Conservation (phyloP, 2,113 vertebrate species). For the Gadus macrocephalus region DNA sequence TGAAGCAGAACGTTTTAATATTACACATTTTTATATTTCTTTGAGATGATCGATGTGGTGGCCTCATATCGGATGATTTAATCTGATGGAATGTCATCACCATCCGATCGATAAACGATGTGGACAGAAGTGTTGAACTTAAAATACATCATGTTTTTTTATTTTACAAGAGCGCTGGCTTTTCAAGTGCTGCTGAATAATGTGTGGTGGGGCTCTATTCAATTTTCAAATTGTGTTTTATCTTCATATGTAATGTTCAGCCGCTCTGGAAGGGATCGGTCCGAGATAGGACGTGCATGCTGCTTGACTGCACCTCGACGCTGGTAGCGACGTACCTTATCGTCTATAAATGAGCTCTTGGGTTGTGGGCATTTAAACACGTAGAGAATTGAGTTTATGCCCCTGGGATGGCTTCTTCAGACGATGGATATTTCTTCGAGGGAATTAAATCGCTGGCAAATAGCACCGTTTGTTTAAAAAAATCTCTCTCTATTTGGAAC, state of each 20-base stretch:
- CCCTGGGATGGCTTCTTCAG: conserved; percentile 20
- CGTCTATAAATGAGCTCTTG: conserved; percentile 31
- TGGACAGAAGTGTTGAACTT: too few relatives aligned
- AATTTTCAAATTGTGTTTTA: too few relatives aligned
- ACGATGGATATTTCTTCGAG: conserved; percentile 40
- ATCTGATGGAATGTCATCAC: too few relatives aligned
- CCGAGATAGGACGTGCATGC: too few relatives aligned
- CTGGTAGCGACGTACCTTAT: conserved; percentile 26
- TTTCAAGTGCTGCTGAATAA: too few relatives aligned
- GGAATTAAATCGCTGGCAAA: conserved; percentile 43
- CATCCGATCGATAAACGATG: too few relatives aligned
- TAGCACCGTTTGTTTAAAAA: conserved; percentile 34
- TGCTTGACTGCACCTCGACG: conserved; percentile 29
- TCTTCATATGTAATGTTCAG: too few relatives aligned
- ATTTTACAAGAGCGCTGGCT: too few relatives aligned
- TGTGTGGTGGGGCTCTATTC: too few relatives aligned
- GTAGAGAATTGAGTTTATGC: conserved; percentile 34
- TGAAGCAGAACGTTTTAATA: conserved; percentile 50
- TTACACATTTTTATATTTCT: too few relatives aligned
- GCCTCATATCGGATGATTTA: not conserved
- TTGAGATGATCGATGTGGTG: not conserved
- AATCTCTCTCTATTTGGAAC: conserved; percentile 22
- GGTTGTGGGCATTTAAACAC: conserved; percentile 11
- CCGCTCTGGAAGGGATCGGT: not conserved
- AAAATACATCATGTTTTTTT: too few relatives aligned